A percentile compares a stretch with the other conserved stretches of the same genome.
Evolutionary conservation across 2,113 vertebrate species (phyloP).

Genomic region (Pheucticus melanocephalus): DNA sequence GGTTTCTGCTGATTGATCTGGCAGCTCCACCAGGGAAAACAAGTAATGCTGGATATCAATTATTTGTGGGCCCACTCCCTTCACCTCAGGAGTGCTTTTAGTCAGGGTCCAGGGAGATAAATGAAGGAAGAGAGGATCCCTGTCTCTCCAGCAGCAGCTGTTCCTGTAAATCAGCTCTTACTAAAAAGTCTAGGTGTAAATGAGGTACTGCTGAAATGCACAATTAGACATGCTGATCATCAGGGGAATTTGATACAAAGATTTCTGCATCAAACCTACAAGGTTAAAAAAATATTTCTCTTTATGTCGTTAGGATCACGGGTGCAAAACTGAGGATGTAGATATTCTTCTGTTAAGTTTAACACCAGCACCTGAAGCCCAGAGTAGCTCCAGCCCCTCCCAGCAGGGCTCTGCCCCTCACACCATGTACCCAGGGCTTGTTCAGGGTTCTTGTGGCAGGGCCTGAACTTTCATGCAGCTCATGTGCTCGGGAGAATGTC

Average conservation of each 20-base stretch:
- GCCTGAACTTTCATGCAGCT: not conserved
- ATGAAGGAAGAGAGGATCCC: not conserved
- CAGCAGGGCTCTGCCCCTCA: not conserved
- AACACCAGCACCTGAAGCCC: not conserved
- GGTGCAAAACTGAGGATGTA: not conserved
- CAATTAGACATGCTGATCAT: not conserved
- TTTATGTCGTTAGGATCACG: not conserved
- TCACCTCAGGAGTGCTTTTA: not conserved
- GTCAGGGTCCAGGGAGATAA: not conserved
- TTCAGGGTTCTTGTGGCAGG: not conserved
- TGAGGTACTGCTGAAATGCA: not conserved
- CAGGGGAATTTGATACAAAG: rapidly evolving
- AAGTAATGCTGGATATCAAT: conserved; percentile 1
- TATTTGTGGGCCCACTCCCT: not conserved
- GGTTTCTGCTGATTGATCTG: conserved; percentile 48
- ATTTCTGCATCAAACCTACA: not conserved
- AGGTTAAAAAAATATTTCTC: not conserved
- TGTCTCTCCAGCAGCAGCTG: not conserved
- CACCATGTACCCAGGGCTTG: rapidly evolving
- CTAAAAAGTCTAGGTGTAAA: not conserved
- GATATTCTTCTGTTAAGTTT: not conserved
- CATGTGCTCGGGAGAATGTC: not conserved
- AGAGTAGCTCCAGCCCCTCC: not conserved
- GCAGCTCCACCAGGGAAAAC: conserved; percentile 28
- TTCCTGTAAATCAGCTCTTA: not conserved